Evolutionary conservation across 2,797 vertebrate species (phyloP).

Genomic region (Eremophila alpestris): DNA sequence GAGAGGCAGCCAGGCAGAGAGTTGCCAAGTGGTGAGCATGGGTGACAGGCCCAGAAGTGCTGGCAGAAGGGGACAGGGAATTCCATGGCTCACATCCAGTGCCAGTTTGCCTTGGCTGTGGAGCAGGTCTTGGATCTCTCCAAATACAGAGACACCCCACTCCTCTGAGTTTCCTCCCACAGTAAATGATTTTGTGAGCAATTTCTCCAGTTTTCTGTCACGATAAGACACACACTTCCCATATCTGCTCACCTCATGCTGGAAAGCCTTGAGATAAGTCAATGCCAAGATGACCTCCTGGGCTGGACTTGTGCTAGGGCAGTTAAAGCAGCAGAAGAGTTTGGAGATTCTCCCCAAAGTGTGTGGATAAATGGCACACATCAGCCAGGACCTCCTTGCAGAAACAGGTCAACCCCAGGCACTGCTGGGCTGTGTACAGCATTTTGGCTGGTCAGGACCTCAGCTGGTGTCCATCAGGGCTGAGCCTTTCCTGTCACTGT

Average conservation of each 20-base stretch:
- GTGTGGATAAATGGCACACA: background rate
- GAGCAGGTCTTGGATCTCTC: background rate
- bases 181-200: background rate
- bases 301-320: background rate
- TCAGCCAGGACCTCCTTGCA: background rate
- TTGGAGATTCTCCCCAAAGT: background rate
- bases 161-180: background rate
- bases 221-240: background rate
- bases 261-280: background rate
- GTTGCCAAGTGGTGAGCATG: rapidly evolving
- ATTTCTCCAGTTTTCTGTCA: background rate
- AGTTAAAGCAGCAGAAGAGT: background rate
- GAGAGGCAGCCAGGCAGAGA: background rate
- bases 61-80: background rate
- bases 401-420: background rate
- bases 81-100: background rate
- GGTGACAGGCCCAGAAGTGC: background rate
- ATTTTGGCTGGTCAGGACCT: background rate
- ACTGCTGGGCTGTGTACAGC: background rate
- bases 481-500: background rate
- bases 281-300: background rate
- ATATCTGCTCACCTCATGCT: background rate
- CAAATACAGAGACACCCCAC: rapidly evolving
- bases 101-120: background rate
- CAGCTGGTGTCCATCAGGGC: background rate